These are phyloP conservation scores for Cryptus armator DNA, from an alignment of 2,888 invertebrate genomes.

Conservation along the genomic window DNA sequence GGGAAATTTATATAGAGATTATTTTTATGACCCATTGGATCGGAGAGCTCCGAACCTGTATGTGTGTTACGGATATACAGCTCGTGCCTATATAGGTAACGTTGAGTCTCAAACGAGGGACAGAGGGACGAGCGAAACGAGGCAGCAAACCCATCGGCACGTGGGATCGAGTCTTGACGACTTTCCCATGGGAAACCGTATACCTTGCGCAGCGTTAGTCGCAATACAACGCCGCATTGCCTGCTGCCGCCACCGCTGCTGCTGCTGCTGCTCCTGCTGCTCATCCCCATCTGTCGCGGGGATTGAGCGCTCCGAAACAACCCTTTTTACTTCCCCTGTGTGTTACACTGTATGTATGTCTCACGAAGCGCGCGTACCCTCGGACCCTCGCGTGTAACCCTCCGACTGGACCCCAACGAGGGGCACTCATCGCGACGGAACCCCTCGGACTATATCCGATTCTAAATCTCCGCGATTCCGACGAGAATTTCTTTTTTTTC, in stretches of 20 bases:
- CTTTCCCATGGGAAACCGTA: slow-evolving; percentile 83
- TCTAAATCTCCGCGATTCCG: background rate
- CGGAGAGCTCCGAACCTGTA: slow-evolving; percentile 16
- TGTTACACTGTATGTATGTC: background rate
- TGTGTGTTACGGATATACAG: background rate
- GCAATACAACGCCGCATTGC: slow-evolving; percentile 57
- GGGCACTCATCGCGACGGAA: background rate
- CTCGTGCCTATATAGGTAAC: slow-evolving; percentile 39
- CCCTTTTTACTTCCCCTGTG: slow-evolving; percentile 60
- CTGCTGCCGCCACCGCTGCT: too few species aligned
- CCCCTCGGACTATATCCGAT: slow-evolving; percentile 33
- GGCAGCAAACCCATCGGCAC: slow-evolving; percentile 55
- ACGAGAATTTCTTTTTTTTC: background rate
- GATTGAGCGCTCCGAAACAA: slow-evolving; percentile 66
- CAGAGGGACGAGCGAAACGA: slow-evolving; percentile 54
- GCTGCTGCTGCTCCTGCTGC: slow-evolving; percentile 59
- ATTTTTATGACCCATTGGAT: slow-evolving; percentile 53
- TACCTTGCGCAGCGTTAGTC: slow-evolving; percentile 66
- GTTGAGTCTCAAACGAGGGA: slow-evolving; percentile 58
- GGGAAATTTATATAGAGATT: slow-evolving; percentile 9
- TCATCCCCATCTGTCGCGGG: slow-evolving; percentile 76
- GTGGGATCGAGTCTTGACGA: slow-evolving; percentile 77
- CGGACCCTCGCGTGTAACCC: slow-evolving; percentile 16
- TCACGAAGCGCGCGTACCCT: background rate
- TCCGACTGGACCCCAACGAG: slow-evolving; percentile 35